A percentile compares a stretch with the other conserved stretches of the same genome.
These are phyloP conservation scores for Ethmia dodecea DNA, from an alignment of 2,888 invertebrate species.

Conservation along the genomic window DNA sequence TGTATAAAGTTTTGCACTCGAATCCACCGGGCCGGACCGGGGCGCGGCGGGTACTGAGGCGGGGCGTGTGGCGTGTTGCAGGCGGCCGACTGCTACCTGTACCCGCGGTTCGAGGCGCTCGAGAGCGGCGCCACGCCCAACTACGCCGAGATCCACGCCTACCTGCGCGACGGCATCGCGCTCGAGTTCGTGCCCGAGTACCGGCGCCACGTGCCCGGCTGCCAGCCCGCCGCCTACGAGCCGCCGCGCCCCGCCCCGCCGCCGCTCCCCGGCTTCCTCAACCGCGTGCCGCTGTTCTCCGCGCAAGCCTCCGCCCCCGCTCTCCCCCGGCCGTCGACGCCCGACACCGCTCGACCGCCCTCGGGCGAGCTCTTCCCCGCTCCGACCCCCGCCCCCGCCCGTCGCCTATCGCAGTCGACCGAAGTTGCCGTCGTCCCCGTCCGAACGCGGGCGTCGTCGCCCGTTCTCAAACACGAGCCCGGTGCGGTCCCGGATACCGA, in stretches of 20 bases:
- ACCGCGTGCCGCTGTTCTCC: constrained; percentile 7
- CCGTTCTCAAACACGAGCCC: not conserved
- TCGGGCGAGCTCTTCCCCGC: not conserved
- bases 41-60: no score
- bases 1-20: no score
- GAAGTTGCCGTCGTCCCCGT: not conserved
- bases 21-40: no score
- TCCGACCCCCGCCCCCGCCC: not conserved
- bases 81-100: constrained; percentile 63
- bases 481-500: not conserved
- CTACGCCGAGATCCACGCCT: constrained; percentile 52
- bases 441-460: not conserved
- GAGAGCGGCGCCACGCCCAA: constrained; percentile 66
- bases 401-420: not conserved
- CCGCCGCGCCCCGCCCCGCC: constrained; percentile 6
- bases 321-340: not conserved
- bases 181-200: constrained; percentile 59
- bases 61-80: constrained; percentile 34
- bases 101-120: constrained; percentile 73
- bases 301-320: constrained; percentile 4
- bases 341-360: not conserved
- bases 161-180: constrained; percentile 60
- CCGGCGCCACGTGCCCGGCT: constrained; percentile 53
- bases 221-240: constrained; percentile 22
- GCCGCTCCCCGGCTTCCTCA: constrained; percentile 4